Evolutionary conservation across 2,888 invertebrate genomes (phyloP).

Genomic region (Lithophane socia): DNA sequence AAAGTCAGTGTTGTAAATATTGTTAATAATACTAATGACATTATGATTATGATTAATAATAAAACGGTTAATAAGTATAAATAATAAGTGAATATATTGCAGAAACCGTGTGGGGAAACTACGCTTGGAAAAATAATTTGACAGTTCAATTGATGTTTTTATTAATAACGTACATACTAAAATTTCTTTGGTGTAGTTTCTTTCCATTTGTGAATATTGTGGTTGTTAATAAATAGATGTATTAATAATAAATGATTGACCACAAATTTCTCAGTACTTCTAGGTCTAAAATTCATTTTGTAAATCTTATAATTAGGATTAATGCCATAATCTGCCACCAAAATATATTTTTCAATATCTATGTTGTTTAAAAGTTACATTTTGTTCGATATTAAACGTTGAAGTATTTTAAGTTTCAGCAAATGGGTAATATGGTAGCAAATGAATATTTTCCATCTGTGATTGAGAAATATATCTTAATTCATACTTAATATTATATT

Average conservation of each 20-base stretch:
- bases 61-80: conserved; percentile 63
- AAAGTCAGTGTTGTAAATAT: conserved; percentile 82
- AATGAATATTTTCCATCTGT: not conserved
- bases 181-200: conserved; percentile 87
- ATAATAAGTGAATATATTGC: conserved; percentile 76
- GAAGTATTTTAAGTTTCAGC: not conserved
- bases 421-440: not conserved
- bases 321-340: conserved; percentile 67
- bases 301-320: conserved; percentile 56
- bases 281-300: conserved; percentile 62
- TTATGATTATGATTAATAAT: conserved; percentile 65
- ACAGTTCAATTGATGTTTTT: conserved; percentile 84
- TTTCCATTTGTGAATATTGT: conserved; percentile 81
- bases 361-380: conserved; percentile 13
- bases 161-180: conserved; percentile 78
- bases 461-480: conserved; percentile 10
- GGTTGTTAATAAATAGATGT: conserved; percentile 74
- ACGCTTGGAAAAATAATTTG: conserved; percentile 89
- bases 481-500: not conserved
- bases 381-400: conserved; percentile 30
- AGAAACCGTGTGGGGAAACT: conserved; percentile 90
- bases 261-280: conserved; percentile 61
- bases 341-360: conserved; percentile 17
- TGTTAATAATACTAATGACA: conserved; percentile 71
- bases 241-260: conserved; percentile 60